Evolutionary conservation across 2,888 invertebrate genomes (phyloP).

Genomic region (Anarsia innoxiella): DNA sequence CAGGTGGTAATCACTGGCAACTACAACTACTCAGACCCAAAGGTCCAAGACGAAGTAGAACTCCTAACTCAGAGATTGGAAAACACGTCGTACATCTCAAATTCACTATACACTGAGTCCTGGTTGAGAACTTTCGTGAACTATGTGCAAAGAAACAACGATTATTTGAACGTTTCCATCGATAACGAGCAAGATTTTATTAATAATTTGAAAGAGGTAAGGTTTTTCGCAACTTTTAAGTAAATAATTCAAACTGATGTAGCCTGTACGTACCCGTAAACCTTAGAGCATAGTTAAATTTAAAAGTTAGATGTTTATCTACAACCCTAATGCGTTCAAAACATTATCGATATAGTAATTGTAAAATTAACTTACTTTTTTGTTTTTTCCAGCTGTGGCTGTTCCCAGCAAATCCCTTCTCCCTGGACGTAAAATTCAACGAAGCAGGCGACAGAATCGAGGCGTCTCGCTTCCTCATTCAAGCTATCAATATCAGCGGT

Average conservation of each 20-base stretch:
- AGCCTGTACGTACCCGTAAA: too few species aligned
- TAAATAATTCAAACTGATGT: too few species aligned
- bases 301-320: background rate
- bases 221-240: too few species aligned
- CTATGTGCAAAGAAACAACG: conserved; percentile 83
- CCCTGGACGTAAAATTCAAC: conserved; percentile 89
- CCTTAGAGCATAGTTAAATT: too few species aligned
- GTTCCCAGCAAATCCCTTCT: conserved; percentile 85
- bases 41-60: conserved; percentile 85
- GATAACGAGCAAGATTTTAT: conserved; percentile 83
- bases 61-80: conserved; percentile 84
- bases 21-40: conserved; percentile 87
- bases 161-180: conserved; percentile 85
- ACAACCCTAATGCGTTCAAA: background rate
- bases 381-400: conserved; percentile 79
- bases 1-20: conserved; percentile 88
- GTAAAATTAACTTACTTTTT: background rate
- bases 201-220: conserved; percentile 82
- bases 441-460: conserved; percentile 82
- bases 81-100: conserved; percentile 85
- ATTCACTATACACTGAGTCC: conserved; percentile 88
- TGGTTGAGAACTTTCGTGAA: conserved; percentile 90
- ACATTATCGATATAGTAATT: conserved; percentile 3
- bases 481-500: conserved; percentile 91
- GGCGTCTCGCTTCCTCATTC: conserved; percentile 90